Evolutionary conservation across 2,113 vertebrate genomes (phyloP), one percentile per base, ranked within the genome.

Genomic region (Plecturocebus donacophilus): DNA sequence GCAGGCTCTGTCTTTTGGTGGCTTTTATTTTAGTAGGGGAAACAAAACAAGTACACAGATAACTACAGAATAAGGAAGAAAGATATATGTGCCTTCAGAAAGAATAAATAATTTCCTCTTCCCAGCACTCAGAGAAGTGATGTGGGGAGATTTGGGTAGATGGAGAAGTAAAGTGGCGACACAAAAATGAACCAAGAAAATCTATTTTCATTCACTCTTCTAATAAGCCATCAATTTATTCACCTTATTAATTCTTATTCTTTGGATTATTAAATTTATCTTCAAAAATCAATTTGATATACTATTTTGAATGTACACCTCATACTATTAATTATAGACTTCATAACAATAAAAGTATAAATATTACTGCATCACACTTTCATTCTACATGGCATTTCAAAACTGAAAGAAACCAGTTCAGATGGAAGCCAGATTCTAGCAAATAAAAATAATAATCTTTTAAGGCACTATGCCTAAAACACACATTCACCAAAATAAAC

Each of bases 381-480:
- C 17, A 90, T 70, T 86, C 42, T 52, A 40, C 8, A 64, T 64
- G 49, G 58, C 4, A 12, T 49, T 82, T 42, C 13, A 83, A 82
- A 91, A 66, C 8, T 73, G 27, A 81, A 45, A 92, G 19, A 64
- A 88, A 90, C 32, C 0, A 27, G 73, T 80, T 61, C 66, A 58
- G 12, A 23, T 40, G 75, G 56, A 56, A 61, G 30, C 2, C 32
- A 88, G 20, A 40, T 58, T 90, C 70, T 42, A 83, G 6, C n/a
- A 95, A 95, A 83, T 83, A 42, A 40, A 94, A 86, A 92, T 92
- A 35, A 75, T 52, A 61, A 95, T 32, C 7, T 89, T 64, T 96
- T 71, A 82, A 87, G 32, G 52, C 0, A 3, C 17, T 82, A 10
- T 30, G 47, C 19, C 21, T 86, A 85, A 61, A 13, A 23, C 80